Conservation (phyloP, 2,888 invertebrate species). For the Rhamnusium bicolor region DNA sequence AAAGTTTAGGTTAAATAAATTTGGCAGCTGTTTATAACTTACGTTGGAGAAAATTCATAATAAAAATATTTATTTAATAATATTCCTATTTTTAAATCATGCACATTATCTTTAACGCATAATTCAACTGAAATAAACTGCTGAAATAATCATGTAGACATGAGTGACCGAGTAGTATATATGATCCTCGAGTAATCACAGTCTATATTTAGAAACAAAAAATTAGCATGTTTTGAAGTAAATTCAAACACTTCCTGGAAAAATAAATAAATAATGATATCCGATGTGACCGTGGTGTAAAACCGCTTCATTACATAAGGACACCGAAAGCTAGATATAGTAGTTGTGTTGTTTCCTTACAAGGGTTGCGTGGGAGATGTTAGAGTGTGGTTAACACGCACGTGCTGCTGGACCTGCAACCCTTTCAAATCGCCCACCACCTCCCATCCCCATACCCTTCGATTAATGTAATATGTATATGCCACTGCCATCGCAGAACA, state of each 20-base stretch:
- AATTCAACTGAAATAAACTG: too few relatives aligned
- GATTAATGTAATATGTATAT: slow-evolving; percentile 63
- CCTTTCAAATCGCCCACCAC: slow-evolving; percentile 53
- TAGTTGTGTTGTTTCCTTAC: slow-evolving; percentile 69
- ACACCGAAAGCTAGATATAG: slow-evolving; percentile 65
- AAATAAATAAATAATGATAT: slow-evolving; percentile 22
- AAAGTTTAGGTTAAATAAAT: too few relatives aligned
- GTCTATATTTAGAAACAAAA: not conserved
- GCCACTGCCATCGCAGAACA: slow-evolving; percentile 48
- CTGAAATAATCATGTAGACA: too few relatives aligned
- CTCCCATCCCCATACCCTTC: slow-evolving; percentile 51
- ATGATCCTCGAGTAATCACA: not conserved
- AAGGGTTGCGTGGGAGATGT: slow-evolving; percentile 69
- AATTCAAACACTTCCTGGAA: not conserved
- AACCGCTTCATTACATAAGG: slow-evolving; percentile 48
- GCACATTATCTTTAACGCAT: too few relatives aligned
- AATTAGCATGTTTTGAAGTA: not conserved
- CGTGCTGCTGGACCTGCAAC: slow-evolving; percentile 68
- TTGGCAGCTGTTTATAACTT: too few relatives aligned
- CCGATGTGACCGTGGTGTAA: slow-evolving; percentile 41
- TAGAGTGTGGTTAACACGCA: slow-evolving; percentile 69
- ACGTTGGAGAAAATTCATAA: too few relatives aligned
- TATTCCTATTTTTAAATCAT: too few relatives aligned
- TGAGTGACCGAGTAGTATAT: not conserved
- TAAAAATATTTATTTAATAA: too few relatives aligned